A percentile compares a stretch with the other conserved stretches of the same genome.
Evolutionary conservation across 2,113 vertebrate genomes (phyloP).

Genomic region (Proteles cristata): DNA sequence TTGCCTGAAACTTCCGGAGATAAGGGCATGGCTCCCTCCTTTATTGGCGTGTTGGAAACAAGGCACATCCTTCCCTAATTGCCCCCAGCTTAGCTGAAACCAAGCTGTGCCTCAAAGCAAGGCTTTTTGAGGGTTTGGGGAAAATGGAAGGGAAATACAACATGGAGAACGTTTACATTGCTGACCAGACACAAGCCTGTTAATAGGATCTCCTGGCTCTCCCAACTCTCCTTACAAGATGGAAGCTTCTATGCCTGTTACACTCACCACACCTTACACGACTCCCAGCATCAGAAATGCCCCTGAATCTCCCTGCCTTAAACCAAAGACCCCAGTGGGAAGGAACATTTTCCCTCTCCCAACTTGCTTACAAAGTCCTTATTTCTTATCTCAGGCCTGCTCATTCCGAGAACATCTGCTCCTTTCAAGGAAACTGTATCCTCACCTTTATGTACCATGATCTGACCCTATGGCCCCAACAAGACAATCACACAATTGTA

Average conservation of each 20-base stretch:
- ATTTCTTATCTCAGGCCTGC: neutral
- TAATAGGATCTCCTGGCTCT: neutral
- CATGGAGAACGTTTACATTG: neutral
- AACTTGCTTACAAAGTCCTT: neutral
- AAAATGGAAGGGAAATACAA: neutral
- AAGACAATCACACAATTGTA: neutral
- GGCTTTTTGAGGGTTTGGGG: neutral
- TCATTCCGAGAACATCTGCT: neutral
- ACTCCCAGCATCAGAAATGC: neutral
- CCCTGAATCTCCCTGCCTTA: neutral
- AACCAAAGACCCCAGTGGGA: neutral
- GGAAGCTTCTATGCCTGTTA: neutral
- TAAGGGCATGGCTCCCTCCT: neutral
- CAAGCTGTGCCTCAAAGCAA: neutral
- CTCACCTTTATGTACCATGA: neutral
- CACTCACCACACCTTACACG: neutral
- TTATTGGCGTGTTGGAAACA: neutral
- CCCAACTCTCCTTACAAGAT: neutral
- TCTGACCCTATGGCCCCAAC: neutral
- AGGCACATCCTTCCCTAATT: neutral
- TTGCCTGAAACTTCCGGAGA: neutral
- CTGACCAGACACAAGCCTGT: neutral
- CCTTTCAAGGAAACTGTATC: neutral
- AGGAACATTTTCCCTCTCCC: neutral
- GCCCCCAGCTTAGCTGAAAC: neutral